Evolutionary conservation across 1,140 invertebrate genomes (phyloP).

Genomic region (Drosophila ercepeae): DNA sequence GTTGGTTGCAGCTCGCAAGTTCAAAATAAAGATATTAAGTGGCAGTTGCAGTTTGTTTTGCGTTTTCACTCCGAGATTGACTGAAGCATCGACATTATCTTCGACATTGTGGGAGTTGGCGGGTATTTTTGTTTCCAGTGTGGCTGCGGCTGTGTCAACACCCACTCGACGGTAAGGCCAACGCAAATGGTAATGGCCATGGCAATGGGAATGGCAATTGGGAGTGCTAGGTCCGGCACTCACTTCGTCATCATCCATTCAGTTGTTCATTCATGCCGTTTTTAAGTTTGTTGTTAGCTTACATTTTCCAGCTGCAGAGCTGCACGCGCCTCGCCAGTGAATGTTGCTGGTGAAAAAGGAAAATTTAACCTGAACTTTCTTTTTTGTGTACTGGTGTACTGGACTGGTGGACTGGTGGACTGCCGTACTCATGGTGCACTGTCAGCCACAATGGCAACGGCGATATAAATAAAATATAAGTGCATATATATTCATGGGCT

Average conservation of each 20-base stretch:
- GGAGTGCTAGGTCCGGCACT: conserved; percentile 57
- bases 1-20: conserved; percentile 8
- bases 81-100: conserved; percentile 36
- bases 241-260: conserved; percentile 49
- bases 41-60: conserved; percentile 69
- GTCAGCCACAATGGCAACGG: conserved; percentile 51
- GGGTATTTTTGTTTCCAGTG: conserved; percentile 26
- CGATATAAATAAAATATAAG: conserved; percentile 76
- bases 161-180: conserved; percentile 49
- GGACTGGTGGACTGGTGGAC: conserved; percentile 26
- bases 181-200: conserved; percentile 42
- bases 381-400: conserved; percentile 57
- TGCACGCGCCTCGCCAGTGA: conserved; percentile 58
- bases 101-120: conserved; percentile 28
- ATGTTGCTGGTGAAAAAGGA: conserved; percentile 73
- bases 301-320: conserved; percentile 66
- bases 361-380: conserved; percentile 79
- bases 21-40: conserved; percentile 74
- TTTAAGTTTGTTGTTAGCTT: conserved; percentile 57
- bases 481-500: conserved; percentile 26
- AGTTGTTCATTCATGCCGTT: conserved; percentile 69
- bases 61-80: conserved; percentile 48
- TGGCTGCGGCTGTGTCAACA: conserved; percentile 34
- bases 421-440: conserved; percentile 32
- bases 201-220: conserved; percentile 44